Evolutionary conservation across 2,888 invertebrate genomes (phyloP).

Genomic region (Cephus rjabovi): DNA sequence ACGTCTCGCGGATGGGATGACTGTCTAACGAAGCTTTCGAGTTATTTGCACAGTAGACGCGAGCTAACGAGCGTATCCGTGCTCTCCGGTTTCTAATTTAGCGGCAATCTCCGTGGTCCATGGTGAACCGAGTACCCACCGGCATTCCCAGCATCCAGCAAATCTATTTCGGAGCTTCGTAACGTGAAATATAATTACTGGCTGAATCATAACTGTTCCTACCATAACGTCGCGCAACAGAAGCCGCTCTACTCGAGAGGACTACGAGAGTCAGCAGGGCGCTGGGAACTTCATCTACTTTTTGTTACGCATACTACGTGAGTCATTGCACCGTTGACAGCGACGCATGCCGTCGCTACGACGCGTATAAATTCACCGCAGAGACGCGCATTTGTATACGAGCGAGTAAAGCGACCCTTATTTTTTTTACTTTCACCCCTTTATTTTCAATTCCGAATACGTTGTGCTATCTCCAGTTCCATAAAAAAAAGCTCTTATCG

Average conservation of each 20-base stretch:
- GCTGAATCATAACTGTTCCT: slow-evolving; percentile 39
- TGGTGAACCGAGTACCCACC: not conserved
- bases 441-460: not conserved
- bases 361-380: slow-evolving; percentile 16
- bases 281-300: slow-evolving; percentile 5
- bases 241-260: not conserved
- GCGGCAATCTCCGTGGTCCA: slow-evolving; percentile 16
- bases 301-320: slow-evolving; percentile 26
- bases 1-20: not conserved
- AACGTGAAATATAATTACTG: slow-evolving; percentile 39
- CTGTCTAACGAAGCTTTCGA: not conserved
- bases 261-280: slow-evolving; percentile 3
- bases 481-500: not conserved
- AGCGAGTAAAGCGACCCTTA: not conserved
- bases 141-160: slow-evolving; percentile 26
- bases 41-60: slow-evolving; percentile 3
- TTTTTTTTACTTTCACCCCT: not conserved
- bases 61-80: slow-evolving; percentile 32
- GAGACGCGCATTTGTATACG: not conserved
- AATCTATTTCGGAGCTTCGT: slow-evolving; percentile 31
- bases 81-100: slow-evolving; percentile 25
- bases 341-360: slow-evolving; percentile 25
- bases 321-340: slow-evolving; percentile 51
- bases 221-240: slow-evolving; percentile 14
- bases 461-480: not conserved